phyloP scores from a whole-genome alignment of 37 sponge, comb jelly and placozoan genomes.

The Chondrilla cf. caribensis region DNA sequence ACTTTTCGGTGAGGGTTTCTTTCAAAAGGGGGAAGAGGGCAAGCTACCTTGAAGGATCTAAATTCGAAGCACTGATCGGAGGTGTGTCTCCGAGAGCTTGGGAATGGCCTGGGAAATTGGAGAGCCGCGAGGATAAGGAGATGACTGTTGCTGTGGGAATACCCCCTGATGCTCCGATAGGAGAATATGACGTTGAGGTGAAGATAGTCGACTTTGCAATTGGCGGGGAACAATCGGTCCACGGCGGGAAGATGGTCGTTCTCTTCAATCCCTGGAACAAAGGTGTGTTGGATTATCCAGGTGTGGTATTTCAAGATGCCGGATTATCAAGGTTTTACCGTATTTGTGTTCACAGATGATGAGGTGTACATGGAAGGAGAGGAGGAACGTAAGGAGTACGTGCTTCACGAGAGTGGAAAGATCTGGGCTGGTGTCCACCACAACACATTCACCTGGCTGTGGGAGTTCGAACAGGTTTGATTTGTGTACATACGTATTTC shows the following conservation, averaged over 20 bases:
- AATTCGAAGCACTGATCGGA: background rate
- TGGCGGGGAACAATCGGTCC: background rate
- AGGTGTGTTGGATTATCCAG: constrained; percentile 29
- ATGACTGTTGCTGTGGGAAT: background rate
- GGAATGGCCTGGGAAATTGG: background rate
- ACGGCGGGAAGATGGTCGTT: constrained; percentile 8
- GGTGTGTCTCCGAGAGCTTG: background rate
- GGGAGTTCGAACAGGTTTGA: constrained; percentile 53
- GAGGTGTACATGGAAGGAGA: constrained; percentile 53
- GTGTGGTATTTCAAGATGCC: too few relatives aligned
- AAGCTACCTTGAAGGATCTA: background rate
- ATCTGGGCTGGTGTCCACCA: constrained; percentile 66
- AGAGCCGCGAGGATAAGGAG: background rate
- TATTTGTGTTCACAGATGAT: constrained; percentile 55
- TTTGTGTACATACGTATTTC: too few relatives aligned
- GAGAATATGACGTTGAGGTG: constrained; percentile 18
- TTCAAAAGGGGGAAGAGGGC: background rate
- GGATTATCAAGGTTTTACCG: too few relatives aligned
- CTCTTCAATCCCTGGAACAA: constrained; percentile 76
- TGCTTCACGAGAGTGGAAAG: constrained; percentile 60
- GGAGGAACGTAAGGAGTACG: constrained; percentile 50
- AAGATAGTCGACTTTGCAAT: background rate
- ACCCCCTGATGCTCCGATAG: constrained; percentile 2
- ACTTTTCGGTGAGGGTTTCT: background rate
- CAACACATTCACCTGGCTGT: constrained; percentile 50